A percentile compares a stretch with the other conserved stretches of the same genome.
Conservation (phyloP, 2,888 invertebrate genomes). For the Vanessa cardui region DNA sequence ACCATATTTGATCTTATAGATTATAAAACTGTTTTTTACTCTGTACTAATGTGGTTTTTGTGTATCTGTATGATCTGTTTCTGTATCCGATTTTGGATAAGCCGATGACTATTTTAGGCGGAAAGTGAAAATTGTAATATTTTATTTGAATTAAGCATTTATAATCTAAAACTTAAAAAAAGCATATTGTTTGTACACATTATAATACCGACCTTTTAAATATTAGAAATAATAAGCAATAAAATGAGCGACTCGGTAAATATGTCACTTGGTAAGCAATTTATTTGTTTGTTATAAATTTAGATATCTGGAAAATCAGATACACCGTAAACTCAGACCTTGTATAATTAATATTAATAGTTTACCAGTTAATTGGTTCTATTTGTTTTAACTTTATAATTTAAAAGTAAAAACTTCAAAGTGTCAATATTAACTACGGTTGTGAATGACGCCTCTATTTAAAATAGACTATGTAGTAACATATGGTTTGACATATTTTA, state of each 20-base stretch:
- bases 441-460: conserved; percentile 29
- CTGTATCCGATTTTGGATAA: conserved; percentile 12
- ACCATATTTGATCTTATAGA: too few species aligned
- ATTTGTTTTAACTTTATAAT: neutral
- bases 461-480: conserved; percentile 8
- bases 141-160: neutral
- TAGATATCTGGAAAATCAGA: neutral
- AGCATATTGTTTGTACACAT: neutral
- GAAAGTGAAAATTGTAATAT: conserved; percentile 20
- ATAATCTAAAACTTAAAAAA: neutral
- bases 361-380: too few species aligned
- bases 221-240: neutral
- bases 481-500: conserved; percentile 6
- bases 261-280: conserved; percentile 71
- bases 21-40: neutral
- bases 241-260: conserved; percentile 70
- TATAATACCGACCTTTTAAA: neutral
- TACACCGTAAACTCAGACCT: neutral
- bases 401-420: neutral
- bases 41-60: neutral
- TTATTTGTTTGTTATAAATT: conserved; percentile 11
- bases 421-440: neutral
- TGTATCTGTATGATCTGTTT: neutral
- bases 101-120: conserved; percentile 26
- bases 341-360: neutral